phyloP scores from a whole-genome alignment of 2,113 vertebrate genomes.

The Arvicanthis niloticus region DNA sequence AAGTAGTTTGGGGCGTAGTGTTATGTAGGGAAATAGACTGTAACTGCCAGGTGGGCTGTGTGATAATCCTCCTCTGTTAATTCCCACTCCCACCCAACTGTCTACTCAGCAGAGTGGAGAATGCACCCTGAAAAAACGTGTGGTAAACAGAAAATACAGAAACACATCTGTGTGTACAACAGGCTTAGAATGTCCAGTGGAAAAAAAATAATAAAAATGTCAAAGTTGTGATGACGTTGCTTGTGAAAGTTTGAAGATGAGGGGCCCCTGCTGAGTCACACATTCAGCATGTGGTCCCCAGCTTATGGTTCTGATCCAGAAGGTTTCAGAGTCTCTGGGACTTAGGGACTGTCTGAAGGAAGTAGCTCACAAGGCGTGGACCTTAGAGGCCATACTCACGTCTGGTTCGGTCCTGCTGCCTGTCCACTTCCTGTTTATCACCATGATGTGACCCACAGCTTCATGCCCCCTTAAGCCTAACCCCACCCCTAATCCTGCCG shows the following conservation, averaged over 20 bases:
- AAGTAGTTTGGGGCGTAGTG: background rate
- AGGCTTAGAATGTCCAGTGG: background rate
- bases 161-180: fast-evolving
- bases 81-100: fast-evolving
- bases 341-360: background rate
- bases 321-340: background rate
- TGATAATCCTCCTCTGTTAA: background rate
- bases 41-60: background rate
- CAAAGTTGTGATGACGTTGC: background rate
- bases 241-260: background rate
- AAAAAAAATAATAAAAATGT: background rate
- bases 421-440: background rate
- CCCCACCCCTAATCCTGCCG: background rate
- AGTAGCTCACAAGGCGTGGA: background rate
- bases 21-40: background rate
- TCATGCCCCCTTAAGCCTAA: too few species aligned
- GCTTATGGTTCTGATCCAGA: too few species aligned
- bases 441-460: too few species aligned
- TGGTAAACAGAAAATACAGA: background rate
- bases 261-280: background rate
- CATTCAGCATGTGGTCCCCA: background rate
- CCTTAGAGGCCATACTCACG: background rate
- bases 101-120: fast-evolving
- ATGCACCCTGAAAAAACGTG: fast-evolving
- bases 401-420: background rate